phyloP scores from a whole-genome alignment of 2,113 vertebrate genomes.

The Diadophis punctatus region DNA sequence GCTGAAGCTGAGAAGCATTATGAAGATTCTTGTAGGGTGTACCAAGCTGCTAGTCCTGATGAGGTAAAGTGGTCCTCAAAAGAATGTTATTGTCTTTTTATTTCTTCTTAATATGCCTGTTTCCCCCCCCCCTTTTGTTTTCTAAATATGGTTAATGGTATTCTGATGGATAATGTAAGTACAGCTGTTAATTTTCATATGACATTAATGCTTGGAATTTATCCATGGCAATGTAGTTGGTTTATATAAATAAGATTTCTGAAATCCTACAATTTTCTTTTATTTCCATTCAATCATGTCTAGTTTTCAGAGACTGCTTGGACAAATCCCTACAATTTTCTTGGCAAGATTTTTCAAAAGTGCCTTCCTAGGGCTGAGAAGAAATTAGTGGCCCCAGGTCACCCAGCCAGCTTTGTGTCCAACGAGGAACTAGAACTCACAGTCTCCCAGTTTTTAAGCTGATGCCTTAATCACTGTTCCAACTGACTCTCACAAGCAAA shows the following conservation, averaged over 20 bases:
- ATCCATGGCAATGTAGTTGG: background rate
- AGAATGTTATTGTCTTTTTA: background rate
- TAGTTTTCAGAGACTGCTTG: background rate
- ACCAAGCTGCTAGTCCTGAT: slow-evolving; percentile 95
- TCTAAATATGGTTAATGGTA: background rate
- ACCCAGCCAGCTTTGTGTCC: background rate
- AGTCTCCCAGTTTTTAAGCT: background rate
- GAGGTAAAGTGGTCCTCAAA: slow-evolving; percentile 74
- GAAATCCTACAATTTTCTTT: background rate
- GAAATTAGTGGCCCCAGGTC: background rate
- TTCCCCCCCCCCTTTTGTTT: background rate
- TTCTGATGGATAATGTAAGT: background rate
- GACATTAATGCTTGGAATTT: background rate
- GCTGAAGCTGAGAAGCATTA: slow-evolving; percentile 94
- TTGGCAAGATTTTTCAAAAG: background rate
- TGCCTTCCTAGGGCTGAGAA: background rate
- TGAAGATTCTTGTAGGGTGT: slow-evolving; percentile 92
- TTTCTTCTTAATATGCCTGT: background rate
- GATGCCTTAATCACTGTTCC: background rate
- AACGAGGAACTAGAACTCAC: background rate
- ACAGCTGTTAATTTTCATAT: background rate
- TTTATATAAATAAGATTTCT: background rate
- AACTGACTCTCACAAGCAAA: background rate
- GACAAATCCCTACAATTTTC: too few relatives aligned
- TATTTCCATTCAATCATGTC: background rate